Conservation (phyloP, 2,888 invertebrate species). For the Volucella bombylans region DNA sequence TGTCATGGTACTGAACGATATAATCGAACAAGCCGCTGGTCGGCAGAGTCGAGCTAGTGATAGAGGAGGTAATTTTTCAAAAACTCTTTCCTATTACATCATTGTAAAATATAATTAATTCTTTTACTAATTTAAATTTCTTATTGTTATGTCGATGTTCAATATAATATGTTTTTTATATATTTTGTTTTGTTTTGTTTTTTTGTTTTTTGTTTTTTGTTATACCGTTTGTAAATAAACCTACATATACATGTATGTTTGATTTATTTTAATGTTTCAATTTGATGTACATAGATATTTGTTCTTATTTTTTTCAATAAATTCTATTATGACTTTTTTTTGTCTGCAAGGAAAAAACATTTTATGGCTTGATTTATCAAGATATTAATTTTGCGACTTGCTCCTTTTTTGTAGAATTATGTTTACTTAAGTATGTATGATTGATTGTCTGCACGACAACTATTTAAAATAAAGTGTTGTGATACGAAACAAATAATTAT, state of each 20-base stretch:
- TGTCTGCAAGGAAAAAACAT: constrained; percentile 16
- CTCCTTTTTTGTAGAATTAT: constrained; percentile 38
- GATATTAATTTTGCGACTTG: constrained; percentile 50
- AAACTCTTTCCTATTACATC: not conserved
- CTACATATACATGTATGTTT: not conserved
- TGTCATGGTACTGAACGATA: constrained; percentile 98
- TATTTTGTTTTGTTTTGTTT: not conserved
- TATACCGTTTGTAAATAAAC: constrained; percentile 66
- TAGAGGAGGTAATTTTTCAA: constrained; percentile 89
- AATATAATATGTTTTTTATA: constrained; percentile 11
- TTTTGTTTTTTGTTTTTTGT: constrained; percentile 33
- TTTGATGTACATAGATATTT: constrained; percentile 21
- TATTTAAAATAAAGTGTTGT: too few species aligned
- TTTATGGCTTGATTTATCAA: constrained; percentile 64
- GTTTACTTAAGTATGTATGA: not conserved
- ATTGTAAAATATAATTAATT: constrained; percentile 51
- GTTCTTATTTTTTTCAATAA: constrained; percentile 11
- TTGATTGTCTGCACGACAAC: too few species aligned
- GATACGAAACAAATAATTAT: too few species aligned
- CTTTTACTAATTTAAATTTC: constrained; percentile 44
- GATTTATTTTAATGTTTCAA: constrained; percentile 8
- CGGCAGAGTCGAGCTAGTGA: constrained; percentile 93
- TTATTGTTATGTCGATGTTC: constrained; percentile 65
- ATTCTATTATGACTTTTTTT: constrained; percentile 2
- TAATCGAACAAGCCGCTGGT: constrained; percentile 97